Percentiles rank a stretch among this genome's conserved stretches.
phyloP scores from a whole-genome alignment of 2,797 vertebrate species.

The Neosalanx taihuensis region DNA sequence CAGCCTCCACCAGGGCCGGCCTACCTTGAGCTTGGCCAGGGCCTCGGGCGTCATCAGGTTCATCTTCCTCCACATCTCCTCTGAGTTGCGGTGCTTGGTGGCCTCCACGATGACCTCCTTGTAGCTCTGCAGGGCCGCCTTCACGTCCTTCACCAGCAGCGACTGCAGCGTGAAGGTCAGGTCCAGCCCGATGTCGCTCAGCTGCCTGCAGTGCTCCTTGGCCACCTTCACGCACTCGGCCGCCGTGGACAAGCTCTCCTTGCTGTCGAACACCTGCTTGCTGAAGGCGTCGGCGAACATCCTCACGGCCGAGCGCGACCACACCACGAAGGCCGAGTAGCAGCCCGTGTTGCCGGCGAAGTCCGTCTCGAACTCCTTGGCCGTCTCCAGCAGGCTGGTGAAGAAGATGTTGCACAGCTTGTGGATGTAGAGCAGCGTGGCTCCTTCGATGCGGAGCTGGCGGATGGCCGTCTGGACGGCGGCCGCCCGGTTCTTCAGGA shows the following conservation, averaged over 20 bases:
- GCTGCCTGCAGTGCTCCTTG: conserved; percentile 93
- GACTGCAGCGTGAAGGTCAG: conserved; percentile 94
- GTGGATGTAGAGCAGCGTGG: conserved; percentile 96
- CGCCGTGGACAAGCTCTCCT: conserved; percentile 93
- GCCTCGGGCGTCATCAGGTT: conserved; percentile 98
- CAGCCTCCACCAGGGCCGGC: not conserved
- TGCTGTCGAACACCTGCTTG: conserved; percentile 97
- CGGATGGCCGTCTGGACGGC: conserved; percentile 94
- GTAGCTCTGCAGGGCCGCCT: conserved; percentile 87
- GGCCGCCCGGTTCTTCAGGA: conserved; percentile 88
- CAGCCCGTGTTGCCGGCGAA: conserved; percentile 92
- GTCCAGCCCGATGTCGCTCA: conserved; percentile 93
- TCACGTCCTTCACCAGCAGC: conserved; percentile 91
- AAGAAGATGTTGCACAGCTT: conserved; percentile 99
- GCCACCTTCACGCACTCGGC: conserved; percentile 97
- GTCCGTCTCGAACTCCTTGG: conserved; percentile 93
- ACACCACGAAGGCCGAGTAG: conserved; percentile 96
- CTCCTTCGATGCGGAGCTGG: conserved; percentile 95
- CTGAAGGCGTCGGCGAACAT: conserved; percentile 98
- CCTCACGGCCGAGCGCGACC: conserved; percentile 88
- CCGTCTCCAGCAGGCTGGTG: conserved; percentile 93
- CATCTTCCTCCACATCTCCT: conserved; percentile 99
- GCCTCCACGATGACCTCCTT: conserved; percentile 98
- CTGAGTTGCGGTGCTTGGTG: conserved; percentile 96
- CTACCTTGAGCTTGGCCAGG: conserved; percentile 83